Evolutionary conservation across 2,113 vertebrate genomes (phyloP), one percentile per base, ranked within the genome.

Genomic region (Phyllostomus hastatus): DNA sequence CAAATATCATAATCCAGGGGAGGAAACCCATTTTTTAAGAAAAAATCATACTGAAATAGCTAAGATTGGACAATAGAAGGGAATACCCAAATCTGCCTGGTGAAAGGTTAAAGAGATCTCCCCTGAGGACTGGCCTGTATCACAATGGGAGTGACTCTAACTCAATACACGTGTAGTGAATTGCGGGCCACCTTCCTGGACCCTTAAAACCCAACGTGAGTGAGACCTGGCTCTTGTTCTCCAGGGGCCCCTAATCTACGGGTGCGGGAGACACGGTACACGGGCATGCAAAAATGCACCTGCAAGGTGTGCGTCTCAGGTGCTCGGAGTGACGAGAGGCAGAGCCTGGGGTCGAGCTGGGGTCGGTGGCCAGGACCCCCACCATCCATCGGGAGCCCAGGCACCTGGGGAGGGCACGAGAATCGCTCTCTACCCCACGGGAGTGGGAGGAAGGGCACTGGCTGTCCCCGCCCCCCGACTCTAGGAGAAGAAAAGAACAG

Each of bases 331-430:
- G 48, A 76, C 31, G 75, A 16, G 17, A 93, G 59, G 57, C 57
- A 26, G 46, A 73, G 7, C 10, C 4, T 7, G 12, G 22, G 20
- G 26, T n/a, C 28, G 1, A 73, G 19, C 15, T 1, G 2, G 5
- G 7, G 1, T 4, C 3, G 10, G 20, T 4, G 59, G 24, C 59
- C 24, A 28, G 59, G 59, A 28, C 59, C 59, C 26, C 59, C 26
- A 28, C 24, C 59, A 5, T 52, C 20, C 9, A 31, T n/a, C n/a
- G 43, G 59, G 35, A 15, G 6, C 9, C 20, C 57, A 76, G 54
- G 75, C 41, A 54, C 26, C 28, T 31, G 61, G 28, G 28, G 61
- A 64, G 61, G 61, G 61, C 61, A 31, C 28, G 24, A 64, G 31
- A 54, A 46, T 12, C 3, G 17, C 28, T 69, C 15, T 73, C 33